phyloP scores from a whole-genome alignment of 1,140 invertebrate genomes.

The Pseudomyrmex gracilis region DNA sequence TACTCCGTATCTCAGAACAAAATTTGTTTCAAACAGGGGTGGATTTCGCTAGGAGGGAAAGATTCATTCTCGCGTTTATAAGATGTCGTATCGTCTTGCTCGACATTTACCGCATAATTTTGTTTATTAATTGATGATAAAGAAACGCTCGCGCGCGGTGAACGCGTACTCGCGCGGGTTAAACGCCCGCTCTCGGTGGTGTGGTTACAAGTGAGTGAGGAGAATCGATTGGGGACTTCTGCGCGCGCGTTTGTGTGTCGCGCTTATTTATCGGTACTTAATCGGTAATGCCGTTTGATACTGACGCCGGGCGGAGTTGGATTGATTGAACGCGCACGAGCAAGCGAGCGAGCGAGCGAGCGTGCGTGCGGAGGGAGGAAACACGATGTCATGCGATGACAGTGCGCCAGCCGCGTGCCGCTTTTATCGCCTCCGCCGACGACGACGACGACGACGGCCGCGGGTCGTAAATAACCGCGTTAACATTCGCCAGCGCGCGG shows the following conservation, averaged over 20 bases:
- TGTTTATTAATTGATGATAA: no score
- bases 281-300: conserved; percentile 46
- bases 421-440: conserved; percentile 9
- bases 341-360: no score
- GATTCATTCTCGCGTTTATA: no score
- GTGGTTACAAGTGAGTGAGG: conserved; percentile 12
- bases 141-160: no score
- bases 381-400: conserved; percentile 36
- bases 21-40: no score
- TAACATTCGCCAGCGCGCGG: conserved; percentile 27
- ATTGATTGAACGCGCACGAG: conserved; percentile 45
- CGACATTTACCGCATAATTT: neutral
- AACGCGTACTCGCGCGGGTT: neutral
- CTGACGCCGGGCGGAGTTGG: conserved; percentile 4
- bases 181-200: neutral
- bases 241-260: neutral
- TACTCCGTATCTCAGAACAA: no score
- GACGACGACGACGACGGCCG: neutral
- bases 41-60: no score
- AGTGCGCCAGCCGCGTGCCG: conserved; percentile 30
- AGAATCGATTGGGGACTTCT: conserved; percentile 4
- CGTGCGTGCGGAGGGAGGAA: no score
- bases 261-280: conserved; percentile 56
- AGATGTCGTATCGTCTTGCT: neutral
- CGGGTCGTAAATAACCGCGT: conserved; percentile 21